Base-by-base conservation (phyloP, 2,888 invertebrate species). In the Cataglyphis cursor region DNA sequence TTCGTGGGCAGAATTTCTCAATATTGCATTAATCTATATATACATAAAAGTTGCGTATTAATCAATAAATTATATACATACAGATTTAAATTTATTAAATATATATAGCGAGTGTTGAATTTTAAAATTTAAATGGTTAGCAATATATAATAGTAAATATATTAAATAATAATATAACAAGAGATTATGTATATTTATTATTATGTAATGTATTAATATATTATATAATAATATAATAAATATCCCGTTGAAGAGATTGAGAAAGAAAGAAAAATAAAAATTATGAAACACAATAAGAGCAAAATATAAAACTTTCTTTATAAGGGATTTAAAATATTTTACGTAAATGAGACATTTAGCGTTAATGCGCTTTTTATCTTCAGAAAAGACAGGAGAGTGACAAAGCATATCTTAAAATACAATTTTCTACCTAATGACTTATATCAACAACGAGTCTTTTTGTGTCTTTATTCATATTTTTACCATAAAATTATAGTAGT, bases 11-110 rank as follows among this genome's bases (percentile, higher is more conserved):
- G 12, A 59, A 38, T 9, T 73, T 54, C 35, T 38, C n/a, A 18
- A 24, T 59, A 59, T 59, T 28, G 28, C 28, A 64, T 74, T 44
- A 21, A 74, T 74, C 41, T 61, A 44, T 62, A 64, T 31, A n/a
- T 35, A 35, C 41, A 31, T 44, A 31, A 24, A 6, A 51, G n/a
- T 51, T 51, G 2, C n/a, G 8, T 8, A 51, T 51, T n/a, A 51
- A 51, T 51, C 51, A n/a, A 51, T 51, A 8, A 51, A n/a, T 51
- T 51, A 51, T 8, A 51, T 2, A 51, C n/a, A 8, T 6, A 2
- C n/a, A 51, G 8, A 8, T 51, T 51, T 51, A 51, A 51, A 51
- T 44, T 44, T 44, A 44, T 44, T 12, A 41, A 41, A 15, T 41
- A 44, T 44, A 15, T 44, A 44, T 4, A 10, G 18, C 6, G 15